These are phyloP conservation scores for Siniperca undulata DNA, from an alignment of 2,797 vertebrate species.

Conservation along the genomic window DNA sequence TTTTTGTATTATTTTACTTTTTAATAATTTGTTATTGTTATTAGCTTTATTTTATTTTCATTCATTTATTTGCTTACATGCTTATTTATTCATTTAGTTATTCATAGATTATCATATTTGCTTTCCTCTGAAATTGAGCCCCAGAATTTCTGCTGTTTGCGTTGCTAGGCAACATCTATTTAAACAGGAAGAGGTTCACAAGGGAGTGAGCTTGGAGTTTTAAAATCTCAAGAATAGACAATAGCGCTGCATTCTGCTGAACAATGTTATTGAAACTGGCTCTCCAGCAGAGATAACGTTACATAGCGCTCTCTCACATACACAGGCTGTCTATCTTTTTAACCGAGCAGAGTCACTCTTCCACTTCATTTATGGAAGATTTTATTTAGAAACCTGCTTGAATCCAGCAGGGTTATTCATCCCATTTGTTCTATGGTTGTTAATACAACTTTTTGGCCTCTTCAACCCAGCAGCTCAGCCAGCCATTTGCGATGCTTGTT, in stretches of 20 bases:
- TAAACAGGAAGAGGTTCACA: neutral
- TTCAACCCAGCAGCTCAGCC: neutral
- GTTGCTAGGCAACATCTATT: neutral
- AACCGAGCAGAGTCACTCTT: neutral
- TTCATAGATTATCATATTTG: too few species aligned
- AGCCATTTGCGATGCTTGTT: neutral
- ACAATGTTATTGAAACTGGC: neutral
- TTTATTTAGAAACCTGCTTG: neutral
- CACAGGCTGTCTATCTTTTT: neutral
- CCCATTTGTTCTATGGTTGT: neutral
- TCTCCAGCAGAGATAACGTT: constrained; percentile 1
- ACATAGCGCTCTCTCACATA: neutral
- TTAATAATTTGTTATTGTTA: neutral
- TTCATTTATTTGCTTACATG: neutral
- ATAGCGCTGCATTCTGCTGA: neutral
- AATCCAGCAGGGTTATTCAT: constrained; percentile 13
- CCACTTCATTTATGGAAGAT: neutral
- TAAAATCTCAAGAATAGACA: neutral
- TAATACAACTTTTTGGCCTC: neutral
- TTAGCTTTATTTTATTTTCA: neutral
- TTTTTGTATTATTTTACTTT: too few species aligned
- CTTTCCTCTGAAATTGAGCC: too few species aligned
- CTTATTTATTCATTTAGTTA: too few species aligned
- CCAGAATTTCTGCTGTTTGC: neutral
- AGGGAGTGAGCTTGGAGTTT: neutral